Conservation (phyloP, 2,888 invertebrate species). For the Tetramorium bicarinatum region DNA sequence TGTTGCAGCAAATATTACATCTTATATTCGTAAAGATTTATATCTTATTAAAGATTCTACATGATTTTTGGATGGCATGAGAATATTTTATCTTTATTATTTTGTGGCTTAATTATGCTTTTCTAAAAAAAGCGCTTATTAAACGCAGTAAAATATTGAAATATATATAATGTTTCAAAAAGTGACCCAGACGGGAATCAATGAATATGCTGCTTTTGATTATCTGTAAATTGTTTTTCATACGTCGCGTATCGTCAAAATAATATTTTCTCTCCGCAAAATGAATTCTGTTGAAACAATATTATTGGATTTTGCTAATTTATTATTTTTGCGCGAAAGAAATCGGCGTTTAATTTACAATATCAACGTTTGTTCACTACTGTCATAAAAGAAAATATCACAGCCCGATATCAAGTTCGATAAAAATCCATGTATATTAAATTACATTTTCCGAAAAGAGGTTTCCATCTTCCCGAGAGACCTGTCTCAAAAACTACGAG, state of each 20-base stretch:
- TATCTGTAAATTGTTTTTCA: conserved; percentile 10
- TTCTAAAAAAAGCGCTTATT: background rate
- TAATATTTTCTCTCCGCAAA: background rate
- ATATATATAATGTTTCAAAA: background rate
- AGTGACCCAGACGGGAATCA: background rate
- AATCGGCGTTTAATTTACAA: conserved; percentile 4
- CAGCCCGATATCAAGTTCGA: background rate
- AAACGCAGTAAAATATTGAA: background rate
- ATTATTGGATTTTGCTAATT: conserved; percentile 21
- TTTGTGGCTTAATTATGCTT: background rate
- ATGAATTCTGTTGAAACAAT: background rate
- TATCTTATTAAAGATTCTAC: background rate
- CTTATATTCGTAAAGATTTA: conserved; percentile 1
- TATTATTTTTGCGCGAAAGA: background rate
- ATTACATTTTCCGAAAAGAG: conserved; percentile 25
- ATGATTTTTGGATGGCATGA: background rate
- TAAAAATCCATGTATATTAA: background rate
- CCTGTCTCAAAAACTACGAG: conserved; percentile 28
- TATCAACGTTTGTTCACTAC: background rate
- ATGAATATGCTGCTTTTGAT: background rate
- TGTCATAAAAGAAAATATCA: background rate
- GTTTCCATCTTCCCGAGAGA: background rate
- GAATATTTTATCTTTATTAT: background rate
- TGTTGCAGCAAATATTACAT: background rate
- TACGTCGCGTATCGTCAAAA: background rate